These are phyloP conservation scores for Cosmia trapezina DNA, from an alignment of 2,888 invertebrate genomes.

Conservation along the genomic window DNA sequence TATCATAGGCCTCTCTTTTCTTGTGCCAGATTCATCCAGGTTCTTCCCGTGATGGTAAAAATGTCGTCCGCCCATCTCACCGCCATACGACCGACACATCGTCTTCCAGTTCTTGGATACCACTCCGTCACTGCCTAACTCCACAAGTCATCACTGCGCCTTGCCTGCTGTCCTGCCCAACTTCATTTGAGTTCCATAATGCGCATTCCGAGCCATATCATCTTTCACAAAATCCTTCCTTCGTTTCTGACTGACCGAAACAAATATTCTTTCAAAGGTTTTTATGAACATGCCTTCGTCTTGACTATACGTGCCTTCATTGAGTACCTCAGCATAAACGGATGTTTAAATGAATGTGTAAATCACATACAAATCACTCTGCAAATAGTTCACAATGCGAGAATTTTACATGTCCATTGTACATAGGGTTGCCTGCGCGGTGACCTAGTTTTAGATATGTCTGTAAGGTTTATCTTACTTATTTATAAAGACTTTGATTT, in stretches of 20 bases:
- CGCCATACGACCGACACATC: too few relatives aligned
- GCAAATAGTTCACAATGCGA: slow-evolving; percentile 38
- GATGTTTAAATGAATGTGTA: slow-evolving; percentile 44
- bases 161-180: too few relatives aligned
- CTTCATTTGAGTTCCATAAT: too few relatives aligned
- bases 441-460: slow-evolving; percentile 28
- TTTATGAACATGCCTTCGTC: not conserved
- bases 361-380: slow-evolving; percentile 30
- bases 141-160: too few relatives aligned
- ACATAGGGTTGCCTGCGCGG: not conserved
- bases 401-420: slow-evolving; percentile 46
- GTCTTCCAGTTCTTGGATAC: too few relatives aligned
- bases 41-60: too few relatives aligned
- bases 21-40: too few relatives aligned
- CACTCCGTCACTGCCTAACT: too few relatives aligned
- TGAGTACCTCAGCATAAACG: slow-evolving; percentile 9
- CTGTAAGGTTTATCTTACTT: not conserved
- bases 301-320: not conserved
- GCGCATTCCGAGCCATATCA: too few relatives aligned
- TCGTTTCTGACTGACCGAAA: not conserved
- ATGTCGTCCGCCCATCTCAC: too few relatives aligned
- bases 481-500: slow-evolving; percentile 5
- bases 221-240: too few relatives aligned
- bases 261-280: not conserved
- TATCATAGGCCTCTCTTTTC: too few relatives aligned